These are phyloP conservation scores for Todiramphus saurophagus DNA, from an alignment of 2,113 vertebrate genomes.

Conservation along the genomic window DNA sequence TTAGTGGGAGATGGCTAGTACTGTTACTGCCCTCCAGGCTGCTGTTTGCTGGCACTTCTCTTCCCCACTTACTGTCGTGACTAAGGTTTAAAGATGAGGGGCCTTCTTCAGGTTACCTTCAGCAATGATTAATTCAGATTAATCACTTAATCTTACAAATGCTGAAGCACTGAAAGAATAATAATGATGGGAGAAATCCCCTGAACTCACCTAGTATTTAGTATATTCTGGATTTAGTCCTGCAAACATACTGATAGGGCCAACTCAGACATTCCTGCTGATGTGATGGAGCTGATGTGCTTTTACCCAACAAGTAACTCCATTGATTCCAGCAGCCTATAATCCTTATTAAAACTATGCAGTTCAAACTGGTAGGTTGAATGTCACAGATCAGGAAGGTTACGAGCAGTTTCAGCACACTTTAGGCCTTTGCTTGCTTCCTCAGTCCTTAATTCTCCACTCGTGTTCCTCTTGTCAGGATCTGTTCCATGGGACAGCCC, in stretches of 20 bases:
- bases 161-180: neutral
- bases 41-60: neutral
- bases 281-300: neutral
- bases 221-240: neutral
- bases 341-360: neutral
- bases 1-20: neutral
- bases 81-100: neutral
- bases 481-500: neutral
- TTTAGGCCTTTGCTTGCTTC: neutral
- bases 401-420: neutral
- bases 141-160: neutral
- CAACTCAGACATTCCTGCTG: neutral
- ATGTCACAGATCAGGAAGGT: neutral
- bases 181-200: neutral
- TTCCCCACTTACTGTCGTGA: neutral
- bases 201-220: neutral
- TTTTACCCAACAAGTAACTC: neutral
- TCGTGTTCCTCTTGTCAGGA: accelerated
- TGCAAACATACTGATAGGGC: neutral
- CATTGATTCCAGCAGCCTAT: neutral
- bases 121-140: neutral
- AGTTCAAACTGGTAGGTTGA: neutral
- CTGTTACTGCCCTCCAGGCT: neutral
- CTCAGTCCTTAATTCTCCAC: neutral
- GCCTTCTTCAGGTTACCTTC: neutral